phyloP scores from a whole-genome alignment of 1,140 invertebrate species.

The Drosophila cardini region DNA sequence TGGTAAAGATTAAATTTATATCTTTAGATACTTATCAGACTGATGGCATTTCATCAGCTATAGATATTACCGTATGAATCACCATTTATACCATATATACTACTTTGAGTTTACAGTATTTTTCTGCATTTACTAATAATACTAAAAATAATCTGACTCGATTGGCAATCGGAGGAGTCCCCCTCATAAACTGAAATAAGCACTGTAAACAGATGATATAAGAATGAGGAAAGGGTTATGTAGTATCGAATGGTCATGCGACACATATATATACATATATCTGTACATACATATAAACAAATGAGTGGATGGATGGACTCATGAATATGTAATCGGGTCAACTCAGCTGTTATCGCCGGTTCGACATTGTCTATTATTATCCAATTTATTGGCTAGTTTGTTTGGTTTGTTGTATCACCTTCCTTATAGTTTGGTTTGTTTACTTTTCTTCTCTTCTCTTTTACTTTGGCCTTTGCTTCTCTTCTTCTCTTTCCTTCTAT shows the following conservation, averaged over 20 bases:
- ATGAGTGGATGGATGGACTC: constrained; percentile 22
- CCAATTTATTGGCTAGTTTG: constrained; percentile 63
- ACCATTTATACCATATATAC: not conserved
- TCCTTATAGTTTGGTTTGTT: constrained; percentile 57
- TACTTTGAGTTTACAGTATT: not conserved
- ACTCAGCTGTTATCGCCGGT: constrained; percentile 25
- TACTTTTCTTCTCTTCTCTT: constrained; percentile 7
- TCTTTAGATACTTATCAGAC: not conserved
- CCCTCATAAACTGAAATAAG: constrained; percentile 1
- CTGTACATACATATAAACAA: too few species aligned
- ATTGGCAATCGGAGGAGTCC: not conserved
- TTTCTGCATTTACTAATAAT: not conserved
- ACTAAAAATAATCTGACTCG: not conserved
- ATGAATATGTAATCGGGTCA: constrained; percentile 68
- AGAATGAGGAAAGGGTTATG: constrained; percentile 31
- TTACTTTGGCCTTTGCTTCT: not conserved
- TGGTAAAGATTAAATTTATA: not conserved
- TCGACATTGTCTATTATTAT: constrained; percentile 54
- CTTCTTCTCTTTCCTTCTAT: constrained; percentile 11
- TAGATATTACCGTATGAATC: not conserved
- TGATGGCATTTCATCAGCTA: not conserved
- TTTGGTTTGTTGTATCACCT: constrained; percentile 55
- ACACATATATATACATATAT: constrained; percentile 27
- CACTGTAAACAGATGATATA: constrained; percentile 24
- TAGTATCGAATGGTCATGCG: constrained; percentile 20